Conservation (phyloP, 1,140 invertebrate species). For the Goniozus legneri region DNA sequence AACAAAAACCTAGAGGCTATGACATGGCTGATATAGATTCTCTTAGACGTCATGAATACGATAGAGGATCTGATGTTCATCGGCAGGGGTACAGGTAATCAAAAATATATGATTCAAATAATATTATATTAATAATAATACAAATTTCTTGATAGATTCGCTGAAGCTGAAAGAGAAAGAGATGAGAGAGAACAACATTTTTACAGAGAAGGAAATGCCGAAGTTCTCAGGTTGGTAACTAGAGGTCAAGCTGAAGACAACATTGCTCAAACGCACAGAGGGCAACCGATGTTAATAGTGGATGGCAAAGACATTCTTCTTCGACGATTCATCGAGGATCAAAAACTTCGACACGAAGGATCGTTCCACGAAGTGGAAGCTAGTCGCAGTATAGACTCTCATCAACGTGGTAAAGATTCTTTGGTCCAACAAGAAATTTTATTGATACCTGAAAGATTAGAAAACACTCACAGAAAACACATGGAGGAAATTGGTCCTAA, state of each 20-base stretch:
- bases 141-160: slow-evolving; percentile 30
- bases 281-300: slow-evolving; percentile 51
- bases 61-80: slow-evolving; percentile 66
- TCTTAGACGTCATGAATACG: slow-evolving; percentile 68
- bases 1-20: slow-evolving; percentile 39
- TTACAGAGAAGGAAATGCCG: slow-evolving; percentile 77
- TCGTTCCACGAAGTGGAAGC: slow-evolving; percentile 38
- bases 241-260: slow-evolving; percentile 63
- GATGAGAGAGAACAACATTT: slow-evolving; percentile 66
- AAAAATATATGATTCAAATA: no score
- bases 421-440: slow-evolving; percentile 58
- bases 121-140: no score
- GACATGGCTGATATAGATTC: slow-evolving; percentile 64
- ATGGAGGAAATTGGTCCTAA: slow-evolving; percentile 34
- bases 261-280: slow-evolving; percentile 32
- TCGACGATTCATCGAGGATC: slow-evolving; percentile 77
- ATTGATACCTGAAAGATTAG: slow-evolving; percentile 42
- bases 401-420: slow-evolving; percentile 53
- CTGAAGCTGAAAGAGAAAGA: slow-evolving; percentile 41
- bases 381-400: slow-evolving; percentile 34
- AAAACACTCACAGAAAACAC: slow-evolving; percentile 36
- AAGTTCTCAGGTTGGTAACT: slow-evolving; percentile 75
- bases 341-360: slow-evolving; percentile 49
- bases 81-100: slow-evolving; percentile 49
- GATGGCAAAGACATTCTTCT: slow-evolving; percentile 78